These are phyloP conservation scores for Piprites chloris DNA, from an alignment of 2,113 vertebrate genomes.

Conservation along the genomic window DNA sequence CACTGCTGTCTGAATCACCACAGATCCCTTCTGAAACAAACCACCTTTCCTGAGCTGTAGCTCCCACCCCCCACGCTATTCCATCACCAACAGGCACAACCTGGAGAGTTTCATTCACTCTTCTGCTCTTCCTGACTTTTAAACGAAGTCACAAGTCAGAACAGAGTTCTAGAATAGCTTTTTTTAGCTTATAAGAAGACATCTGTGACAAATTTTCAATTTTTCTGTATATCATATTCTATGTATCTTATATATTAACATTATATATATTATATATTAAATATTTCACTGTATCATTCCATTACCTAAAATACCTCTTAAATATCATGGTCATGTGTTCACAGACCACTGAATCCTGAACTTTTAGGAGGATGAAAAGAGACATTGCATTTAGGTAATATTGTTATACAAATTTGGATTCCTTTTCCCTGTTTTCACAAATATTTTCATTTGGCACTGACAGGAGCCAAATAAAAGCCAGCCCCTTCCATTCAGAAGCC, in stretches of 20 bases:
- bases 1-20: background rate
- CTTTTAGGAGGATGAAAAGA: background rate
- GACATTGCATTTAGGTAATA: background rate
- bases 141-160: background rate
- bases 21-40: background rate
- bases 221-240: background rate
- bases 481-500: background rate
- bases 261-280: too few species aligned
- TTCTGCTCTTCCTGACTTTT: background rate
- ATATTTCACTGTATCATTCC: background rate
- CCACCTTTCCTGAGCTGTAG: background rate
- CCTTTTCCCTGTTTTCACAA: background rate
- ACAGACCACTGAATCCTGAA: background rate
- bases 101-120: background rate
- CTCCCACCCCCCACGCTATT: background rate
- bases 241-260: background rate
- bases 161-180: background rate
- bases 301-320: background rate
- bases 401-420: background rate
- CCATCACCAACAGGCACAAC: background rate
- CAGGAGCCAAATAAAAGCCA: background rate
- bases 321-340: background rate
- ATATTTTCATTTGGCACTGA: background rate
- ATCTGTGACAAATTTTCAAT: background rate
- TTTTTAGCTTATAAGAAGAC: background rate